phyloP scores from a whole-genome alignment of 92 coral and sea anemone genomes.

The Isaurus tuberculatus region DNA sequence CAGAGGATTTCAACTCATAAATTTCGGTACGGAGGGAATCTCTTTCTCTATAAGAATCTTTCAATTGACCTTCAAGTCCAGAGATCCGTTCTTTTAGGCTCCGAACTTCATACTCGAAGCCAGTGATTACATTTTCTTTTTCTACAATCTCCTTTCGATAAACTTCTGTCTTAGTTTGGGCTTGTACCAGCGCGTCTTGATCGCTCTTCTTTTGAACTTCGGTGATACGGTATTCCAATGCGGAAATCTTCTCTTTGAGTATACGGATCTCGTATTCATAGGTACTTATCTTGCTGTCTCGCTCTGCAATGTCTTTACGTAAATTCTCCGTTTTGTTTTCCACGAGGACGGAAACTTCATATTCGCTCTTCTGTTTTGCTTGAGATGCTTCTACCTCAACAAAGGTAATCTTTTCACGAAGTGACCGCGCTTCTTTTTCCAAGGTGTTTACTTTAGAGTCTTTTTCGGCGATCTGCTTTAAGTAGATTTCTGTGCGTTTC shows the following conservation, averaged over 20 bases:
- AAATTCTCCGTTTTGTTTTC: constrained; percentile 36
- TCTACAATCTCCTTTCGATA: constrained; percentile 42
- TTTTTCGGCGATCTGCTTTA: constrained; percentile 38
- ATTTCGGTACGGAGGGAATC: constrained; percentile 48
- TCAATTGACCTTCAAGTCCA: constrained; percentile 19
- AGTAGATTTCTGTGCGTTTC: constrained; percentile 45
- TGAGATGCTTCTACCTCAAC: constrained; percentile 28
- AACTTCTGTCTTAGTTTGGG: constrained; percentile 44
- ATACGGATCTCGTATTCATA: constrained; percentile 20
- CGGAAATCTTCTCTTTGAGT: constrained; percentile 27
- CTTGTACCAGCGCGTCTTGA: constrained; percentile 22
- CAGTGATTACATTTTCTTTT: constrained; percentile 32
- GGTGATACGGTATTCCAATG: constrained; percentile 32
- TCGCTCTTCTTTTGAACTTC: constrained; percentile 28
- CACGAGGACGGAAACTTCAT: constrained; percentile 46
- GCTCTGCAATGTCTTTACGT: constrained; percentile 33
- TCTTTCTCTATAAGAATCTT: constrained; percentile 39
- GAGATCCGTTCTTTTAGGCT: constrained; percentile 32
- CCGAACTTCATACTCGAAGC: constrained; percentile 17
- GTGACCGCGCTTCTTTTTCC: neutral
- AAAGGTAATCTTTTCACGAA: neutral
- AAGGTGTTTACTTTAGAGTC: constrained; percentile 10
- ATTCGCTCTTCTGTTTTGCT: constrained; percentile 35
- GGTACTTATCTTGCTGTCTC: constrained; percentile 23
- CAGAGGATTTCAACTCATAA: constrained; percentile 36